phyloP scores from a whole-genome alignment of 2,797 vertebrate species.

The Gallirallus australis region DNA sequence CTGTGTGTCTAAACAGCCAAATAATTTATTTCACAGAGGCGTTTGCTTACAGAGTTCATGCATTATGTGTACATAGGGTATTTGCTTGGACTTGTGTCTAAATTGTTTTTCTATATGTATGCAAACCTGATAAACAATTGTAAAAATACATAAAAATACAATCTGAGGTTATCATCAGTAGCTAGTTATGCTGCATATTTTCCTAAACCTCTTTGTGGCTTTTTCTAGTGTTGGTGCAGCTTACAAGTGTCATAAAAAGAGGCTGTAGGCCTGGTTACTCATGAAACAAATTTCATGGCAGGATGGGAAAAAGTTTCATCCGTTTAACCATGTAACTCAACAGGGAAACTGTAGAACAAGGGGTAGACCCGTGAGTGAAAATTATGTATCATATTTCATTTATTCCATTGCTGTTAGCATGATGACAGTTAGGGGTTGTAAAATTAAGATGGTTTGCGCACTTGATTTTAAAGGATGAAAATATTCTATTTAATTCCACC shows the following conservation, averaged over 20 bases:
- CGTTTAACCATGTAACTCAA: not conserved
- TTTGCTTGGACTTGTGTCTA: not conserved
- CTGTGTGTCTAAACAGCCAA: not conserved
- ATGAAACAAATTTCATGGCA: not conserved
- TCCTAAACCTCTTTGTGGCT: not conserved
- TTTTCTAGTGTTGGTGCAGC: not conserved
- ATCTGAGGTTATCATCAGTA: not conserved
- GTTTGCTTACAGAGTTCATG: not conserved
- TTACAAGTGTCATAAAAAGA: not conserved
- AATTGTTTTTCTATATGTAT: not conserved
- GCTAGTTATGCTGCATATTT: not conserved
- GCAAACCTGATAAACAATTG: not conserved
- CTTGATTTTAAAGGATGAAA: conserved; percentile 27
- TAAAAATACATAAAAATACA: not conserved
- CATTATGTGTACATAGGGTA: not conserved
- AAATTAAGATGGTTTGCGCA: not conserved
- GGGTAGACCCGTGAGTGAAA: not conserved
- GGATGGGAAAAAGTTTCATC: not conserved
- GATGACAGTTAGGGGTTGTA: not conserved
- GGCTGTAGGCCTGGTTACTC: not conserved
- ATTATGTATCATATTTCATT: not conserved
- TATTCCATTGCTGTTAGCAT: not conserved
- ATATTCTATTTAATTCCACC: not conserved
- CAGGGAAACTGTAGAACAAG: not conserved
- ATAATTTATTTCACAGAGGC: conserved; percentile 30